These are phyloP conservation scores for Acrobasis consociella DNA, from an alignment of 2,888 invertebrate species.

Conservation along the genomic window DNA sequence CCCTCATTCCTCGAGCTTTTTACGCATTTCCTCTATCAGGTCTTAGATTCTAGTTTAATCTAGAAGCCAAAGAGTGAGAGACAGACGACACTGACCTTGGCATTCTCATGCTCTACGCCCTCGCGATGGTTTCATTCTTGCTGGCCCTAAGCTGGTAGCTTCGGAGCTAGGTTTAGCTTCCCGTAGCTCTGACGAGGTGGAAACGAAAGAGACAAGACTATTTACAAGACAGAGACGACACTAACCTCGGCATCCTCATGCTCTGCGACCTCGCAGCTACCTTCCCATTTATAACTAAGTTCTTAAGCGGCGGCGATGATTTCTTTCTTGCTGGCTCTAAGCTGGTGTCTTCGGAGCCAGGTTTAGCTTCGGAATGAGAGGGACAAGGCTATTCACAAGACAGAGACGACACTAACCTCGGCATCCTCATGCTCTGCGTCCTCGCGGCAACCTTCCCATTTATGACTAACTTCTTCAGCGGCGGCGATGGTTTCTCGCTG, in stretches of 20 bases:
- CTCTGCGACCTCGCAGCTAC: slow-evolving; percentile 95
- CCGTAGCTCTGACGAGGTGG: no score
- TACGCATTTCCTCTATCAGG: no score
- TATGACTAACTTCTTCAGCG: slow-evolving; percentile 84
- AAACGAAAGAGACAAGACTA: slow-evolving; percentile 49
- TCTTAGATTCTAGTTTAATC: no score
- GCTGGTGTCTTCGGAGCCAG: slow-evolving; percentile 89
- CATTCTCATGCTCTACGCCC: no score
- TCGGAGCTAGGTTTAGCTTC: slow-evolving; percentile 92
- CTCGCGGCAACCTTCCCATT: slow-evolving; percentile 85
- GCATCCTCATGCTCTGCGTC: slow-evolving; percentile 93
- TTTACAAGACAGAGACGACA: neutral
- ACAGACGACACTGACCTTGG: no score
- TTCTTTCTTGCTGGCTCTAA: slow-evolving; percentile 78
- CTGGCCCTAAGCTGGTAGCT: slow-evolving; percentile 77
- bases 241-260: slow-evolving; percentile 87
- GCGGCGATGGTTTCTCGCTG: slow-evolving; percentile 85
- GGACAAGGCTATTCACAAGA: slow-evolving; percentile 47
- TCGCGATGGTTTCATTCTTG: slow-evolving; percentile 85
- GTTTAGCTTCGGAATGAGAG: slow-evolving; percentile 86
- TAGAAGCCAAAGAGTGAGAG: no score
- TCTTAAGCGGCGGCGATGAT: slow-evolving; percentile 87
- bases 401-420: slow-evolving; percentile 76
- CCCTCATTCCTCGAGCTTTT: no score
- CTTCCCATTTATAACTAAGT: slow-evolving; percentile 81